A percentile compares a stretch with the other conserved stretches of the same genome.
phyloP scores from a whole-genome alignment of 2,888 invertebrate genomes.

The Epinotia demarniana region DNA sequence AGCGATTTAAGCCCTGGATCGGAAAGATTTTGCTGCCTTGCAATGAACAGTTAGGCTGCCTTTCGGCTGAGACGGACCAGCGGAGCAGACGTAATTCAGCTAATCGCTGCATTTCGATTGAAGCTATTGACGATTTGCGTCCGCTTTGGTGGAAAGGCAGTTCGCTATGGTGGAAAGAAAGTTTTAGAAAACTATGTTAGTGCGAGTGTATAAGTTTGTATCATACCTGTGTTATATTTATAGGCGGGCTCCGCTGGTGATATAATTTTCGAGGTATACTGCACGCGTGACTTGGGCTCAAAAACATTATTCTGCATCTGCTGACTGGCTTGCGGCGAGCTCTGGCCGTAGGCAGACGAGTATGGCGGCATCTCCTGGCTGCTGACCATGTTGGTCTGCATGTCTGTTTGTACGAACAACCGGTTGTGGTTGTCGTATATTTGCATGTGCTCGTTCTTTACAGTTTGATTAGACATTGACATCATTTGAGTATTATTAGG shows the following conservation, averaged over 20 bases:
- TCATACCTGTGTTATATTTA: conserved; percentile 71
- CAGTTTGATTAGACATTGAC: conserved; percentile 67
- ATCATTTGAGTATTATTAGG: conserved; percentile 77
- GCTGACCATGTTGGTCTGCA: conserved; percentile 71
- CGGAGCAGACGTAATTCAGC: too few relatives aligned
- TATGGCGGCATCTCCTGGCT: conserved; percentile 67
- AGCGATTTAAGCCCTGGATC: too few relatives aligned
- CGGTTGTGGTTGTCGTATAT: conserved; percentile 69
- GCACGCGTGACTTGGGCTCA: conserved; percentile 64
- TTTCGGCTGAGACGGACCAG: too few relatives aligned
- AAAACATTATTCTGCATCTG: conserved; percentile 63
- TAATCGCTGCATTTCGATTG: too few relatives aligned
- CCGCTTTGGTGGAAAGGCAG: too few relatives aligned
- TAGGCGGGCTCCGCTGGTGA: conserved; percentile 67
- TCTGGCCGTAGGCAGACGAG: conserved; percentile 64
- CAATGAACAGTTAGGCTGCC: too few relatives aligned
- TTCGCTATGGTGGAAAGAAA: too few relatives aligned
- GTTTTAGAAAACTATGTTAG: too few relatives aligned
- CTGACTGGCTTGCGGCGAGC: conserved; percentile 55
- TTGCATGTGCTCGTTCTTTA: conserved; percentile 76
- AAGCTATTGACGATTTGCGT: too few relatives aligned
- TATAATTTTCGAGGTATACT: conserved; percentile 69
- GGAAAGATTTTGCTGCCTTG: too few relatives aligned
- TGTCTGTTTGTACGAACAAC: conserved; percentile 69
- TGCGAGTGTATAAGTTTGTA: neutral